Evolutionary conservation across 2,888 invertebrate genomes (phyloP), one percentile per base, ranked within the genome.

Genomic region (Ennomos erosarius): DNA sequence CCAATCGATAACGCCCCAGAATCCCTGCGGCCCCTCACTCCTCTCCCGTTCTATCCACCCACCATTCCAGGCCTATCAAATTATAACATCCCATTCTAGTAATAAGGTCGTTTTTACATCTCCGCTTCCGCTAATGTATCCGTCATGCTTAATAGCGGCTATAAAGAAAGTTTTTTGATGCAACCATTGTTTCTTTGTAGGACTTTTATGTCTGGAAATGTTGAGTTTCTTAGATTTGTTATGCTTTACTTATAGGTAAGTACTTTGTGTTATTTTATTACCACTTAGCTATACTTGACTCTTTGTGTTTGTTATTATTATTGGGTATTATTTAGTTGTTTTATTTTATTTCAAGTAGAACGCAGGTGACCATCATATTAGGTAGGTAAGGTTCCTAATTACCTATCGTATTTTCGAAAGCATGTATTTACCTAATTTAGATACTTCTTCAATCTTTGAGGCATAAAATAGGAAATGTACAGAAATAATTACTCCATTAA

Each of bases 1-100:
- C 59, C 79, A 88, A 91, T 92, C 91, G 88, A 91, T 90, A 90
- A 81, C 78, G 79, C 81, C 85, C 88, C 88, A 87, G 83, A 84
- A 86, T 87, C 86, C 81, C 77, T 71, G 79, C 76, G 75, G 70
- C 87, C 82, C 81, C 84, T 79, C 82, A 73, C 81, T 82, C 85
- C 82, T 82, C 84, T 84, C 82, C 79, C 80, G 59, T 38, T 43
- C 45, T 46, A 54, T 73, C 74, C 69, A 79, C 78, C 79, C 78
- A 75, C 54, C 46, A 50, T 12, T 35, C 80, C 82, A 83, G 77
- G 76, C 78, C 80, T 81, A 77, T 82, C 85, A 88, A 88, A 90
- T 87, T 88, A 87, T 89, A 87, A 84, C 88, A 85, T 86, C 82
- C 82, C 78, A 82, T 80, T 84, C 79, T 84, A 84, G 86, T 82